phyloP scores from a whole-genome alignment of 2,888 invertebrate genomes.

The Cecidostiba fungosa region DNA sequence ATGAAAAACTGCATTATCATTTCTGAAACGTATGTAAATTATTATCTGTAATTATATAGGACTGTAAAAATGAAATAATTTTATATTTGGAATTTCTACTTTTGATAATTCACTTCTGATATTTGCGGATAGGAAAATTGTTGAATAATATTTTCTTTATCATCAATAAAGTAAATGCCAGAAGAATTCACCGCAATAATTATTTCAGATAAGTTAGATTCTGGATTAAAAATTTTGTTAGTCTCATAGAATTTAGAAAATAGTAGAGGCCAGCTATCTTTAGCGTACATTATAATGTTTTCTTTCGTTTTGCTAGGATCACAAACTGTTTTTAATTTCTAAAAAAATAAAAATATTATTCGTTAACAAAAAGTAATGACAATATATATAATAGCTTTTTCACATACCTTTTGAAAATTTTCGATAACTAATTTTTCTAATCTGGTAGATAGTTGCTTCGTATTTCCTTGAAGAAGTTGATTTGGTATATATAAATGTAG shows the following conservation, averaged over 20 bases:
- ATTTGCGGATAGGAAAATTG: slow-evolving; percentile 94
- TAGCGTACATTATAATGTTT: slow-evolving; percentile 95
- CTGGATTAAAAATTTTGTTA: slow-evolving; percentile 87
- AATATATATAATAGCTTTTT: background rate
- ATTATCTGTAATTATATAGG: background rate
- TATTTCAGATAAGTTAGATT: slow-evolving; percentile 86
- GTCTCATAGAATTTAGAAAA: slow-evolving; percentile 98
- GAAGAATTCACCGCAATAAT: slow-evolving; percentile 96
- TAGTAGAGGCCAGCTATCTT: slow-evolving; percentile 95
- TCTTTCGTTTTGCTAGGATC: slow-evolving; percentile 89
- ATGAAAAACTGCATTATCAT: slow-evolving; percentile 82
- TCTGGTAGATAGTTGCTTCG: slow-evolving; percentile 83
- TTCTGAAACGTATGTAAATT: slow-evolving; percentile 73
- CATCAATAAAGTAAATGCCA: slow-evolving; percentile 95
- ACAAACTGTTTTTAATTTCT: slow-evolving; percentile 87
- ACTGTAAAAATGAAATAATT: background rate
- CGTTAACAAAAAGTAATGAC: background rate
- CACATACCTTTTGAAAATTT: slow-evolving; percentile 83
- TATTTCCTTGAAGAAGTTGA: slow-evolving; percentile 83
- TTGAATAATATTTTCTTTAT: slow-evolving; percentile 93
- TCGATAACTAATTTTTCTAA: slow-evolving; percentile 89
- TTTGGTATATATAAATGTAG: slow-evolving; percentile 92
- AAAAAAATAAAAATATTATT: slow-evolving; percentile 64
- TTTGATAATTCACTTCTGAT: slow-evolving; percentile 85
- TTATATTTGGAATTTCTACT: slow-evolving; percentile 69